Conservation (phyloP, 1,140 invertebrate genomes). For the Drosophila dunni region DNA sequence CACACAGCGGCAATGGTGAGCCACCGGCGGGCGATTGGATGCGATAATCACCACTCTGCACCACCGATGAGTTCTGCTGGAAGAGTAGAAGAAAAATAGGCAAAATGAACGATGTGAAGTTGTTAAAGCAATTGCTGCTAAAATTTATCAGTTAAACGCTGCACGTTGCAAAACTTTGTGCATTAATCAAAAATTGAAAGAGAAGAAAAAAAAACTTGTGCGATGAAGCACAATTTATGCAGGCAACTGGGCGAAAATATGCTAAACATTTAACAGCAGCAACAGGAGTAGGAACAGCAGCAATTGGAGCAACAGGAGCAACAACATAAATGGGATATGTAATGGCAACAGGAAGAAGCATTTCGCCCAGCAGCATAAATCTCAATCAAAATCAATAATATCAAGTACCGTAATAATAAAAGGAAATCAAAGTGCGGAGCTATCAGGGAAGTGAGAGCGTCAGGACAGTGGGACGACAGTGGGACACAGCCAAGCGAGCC, state of each 20-base stretch:
- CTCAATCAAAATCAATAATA: constrained; percentile 83
- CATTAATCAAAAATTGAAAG: constrained; percentile 59
- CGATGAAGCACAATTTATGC: constrained; percentile 45
- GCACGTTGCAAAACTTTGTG: constrained; percentile 55
- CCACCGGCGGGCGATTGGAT: constrained; percentile 83
- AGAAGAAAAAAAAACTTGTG: constrained; percentile 51
- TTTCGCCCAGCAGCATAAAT: constrained; percentile 59
- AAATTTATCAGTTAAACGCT: constrained; percentile 72
- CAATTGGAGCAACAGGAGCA: constrained; percentile 16
- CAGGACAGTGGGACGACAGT: constrained; percentile 25
- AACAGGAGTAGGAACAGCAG: constrained; percentile 14
- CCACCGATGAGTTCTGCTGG: constrained; percentile 86
- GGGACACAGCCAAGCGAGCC: too few species aligned
- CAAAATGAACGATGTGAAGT: constrained; percentile 11
- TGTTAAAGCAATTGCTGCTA: constrained; percentile 47
- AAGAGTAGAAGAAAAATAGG: constrained; percentile 39
- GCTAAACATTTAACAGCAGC: constrained; percentile 59
- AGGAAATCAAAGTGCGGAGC: constrained; percentile 48
- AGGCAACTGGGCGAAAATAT: constrained; percentile 53
- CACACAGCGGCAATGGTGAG: constrained; percentile 81
- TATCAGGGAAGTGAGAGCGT: constrained; percentile 29
- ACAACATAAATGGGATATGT: constrained; percentile 15
- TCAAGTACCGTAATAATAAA: constrained; percentile 81
- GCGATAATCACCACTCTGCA: constrained; percentile 78
- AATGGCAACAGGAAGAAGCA: constrained; percentile 34